phyloP scores from a whole-genome alignment of 2,113 vertebrate genomes.

The Pipa parva region DNA sequence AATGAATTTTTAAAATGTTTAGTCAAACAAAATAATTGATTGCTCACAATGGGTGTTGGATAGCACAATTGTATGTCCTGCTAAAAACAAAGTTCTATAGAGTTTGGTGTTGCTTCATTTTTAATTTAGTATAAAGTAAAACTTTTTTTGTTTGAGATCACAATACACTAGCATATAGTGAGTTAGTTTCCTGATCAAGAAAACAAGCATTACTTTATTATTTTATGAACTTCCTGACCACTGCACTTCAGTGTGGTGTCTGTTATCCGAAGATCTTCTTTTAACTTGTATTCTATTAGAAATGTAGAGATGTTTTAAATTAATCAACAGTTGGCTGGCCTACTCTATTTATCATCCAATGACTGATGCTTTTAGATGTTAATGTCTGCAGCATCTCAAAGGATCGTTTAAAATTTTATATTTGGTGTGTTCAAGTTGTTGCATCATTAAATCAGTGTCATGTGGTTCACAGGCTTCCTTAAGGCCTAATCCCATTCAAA shows the following conservation, averaged over 20 bases:
- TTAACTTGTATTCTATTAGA: slow-evolving; percentile 29
- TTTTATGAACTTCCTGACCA: slow-evolving; percentile 20
- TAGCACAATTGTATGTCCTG: too few species aligned
- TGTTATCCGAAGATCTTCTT: slow-evolving; percentile 23
- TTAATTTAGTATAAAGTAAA: too few species aligned
- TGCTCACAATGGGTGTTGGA: too few species aligned
- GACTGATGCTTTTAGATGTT: slow-evolving; percentile 41
- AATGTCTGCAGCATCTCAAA: slow-evolving; percentile 34
- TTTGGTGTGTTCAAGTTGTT: slow-evolving; percentile 36
- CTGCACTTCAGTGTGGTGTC: not conserved
- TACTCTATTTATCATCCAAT: slow-evolving; percentile 13
- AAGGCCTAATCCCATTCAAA: slow-evolving; percentile 44
- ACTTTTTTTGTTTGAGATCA: too few species aligned
- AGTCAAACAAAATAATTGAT: too few species aligned
- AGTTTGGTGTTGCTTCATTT: too few species aligned
- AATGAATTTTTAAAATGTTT: too few species aligned
- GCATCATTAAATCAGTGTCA: slow-evolving; percentile 14
- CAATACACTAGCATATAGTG: too few species aligned
- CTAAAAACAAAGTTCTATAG: too few species aligned
- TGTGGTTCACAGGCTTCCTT: slow-evolving; percentile 14
- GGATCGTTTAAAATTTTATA: slow-evolving; percentile 43
- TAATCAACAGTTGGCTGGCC: slow-evolving; percentile 27
- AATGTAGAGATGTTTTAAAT: slow-evolving; percentile 25
- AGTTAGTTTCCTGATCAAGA: not conserved
- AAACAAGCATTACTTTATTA: not conserved